Evolutionary conservation across 64 coral and sea anemone genomes (phyloP).

Genomic region (Stichodactyla helianthus): DNA sequence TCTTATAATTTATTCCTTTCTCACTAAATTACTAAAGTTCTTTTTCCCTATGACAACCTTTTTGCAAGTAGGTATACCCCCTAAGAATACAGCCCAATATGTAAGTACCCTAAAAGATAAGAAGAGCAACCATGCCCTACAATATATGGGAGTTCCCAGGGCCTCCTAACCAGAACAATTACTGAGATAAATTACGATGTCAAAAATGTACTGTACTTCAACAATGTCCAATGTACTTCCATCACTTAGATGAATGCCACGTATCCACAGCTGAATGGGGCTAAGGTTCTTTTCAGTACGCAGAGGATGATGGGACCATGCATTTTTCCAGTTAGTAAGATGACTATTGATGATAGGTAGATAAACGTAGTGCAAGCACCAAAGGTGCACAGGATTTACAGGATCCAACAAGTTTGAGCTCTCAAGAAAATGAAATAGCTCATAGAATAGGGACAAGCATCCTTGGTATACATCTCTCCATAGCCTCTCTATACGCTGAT

Average conservation of each 20-base stretch:
- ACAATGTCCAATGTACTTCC: not conserved
- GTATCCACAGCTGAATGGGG: constrained; percentile 52
- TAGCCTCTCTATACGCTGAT: constrained; percentile 45
- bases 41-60: too few relatives aligned
- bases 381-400: constrained; percentile 29
- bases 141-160: too few relatives aligned
- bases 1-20: too few relatives aligned
- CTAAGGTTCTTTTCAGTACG: constrained; percentile 31
- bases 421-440: constrained; percentile 50
- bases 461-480: constrained; percentile 56
- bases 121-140: too few relatives aligned
- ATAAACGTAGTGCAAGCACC: constrained; percentile 51
- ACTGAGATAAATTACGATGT: not conserved
- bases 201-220: not conserved
- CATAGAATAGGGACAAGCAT: constrained; percentile 45
- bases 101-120: too few relatives aligned
- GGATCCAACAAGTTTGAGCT: constrained; percentile 43
- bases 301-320: constrained; percentile 55
- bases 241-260: constrained; percentile 15
- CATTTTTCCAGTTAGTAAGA: constrained; percentile 48
- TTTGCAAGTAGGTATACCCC: too few relatives aligned
- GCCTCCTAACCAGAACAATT: too few relatives aligned
- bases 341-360: constrained; percentile 46
- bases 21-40: too few relatives aligned
- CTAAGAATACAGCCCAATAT: too few relatives aligned